phyloP scores from a whole-genome alignment of 92 coral and sea anemone genomes.

The Paragorgia papillata region DNA sequence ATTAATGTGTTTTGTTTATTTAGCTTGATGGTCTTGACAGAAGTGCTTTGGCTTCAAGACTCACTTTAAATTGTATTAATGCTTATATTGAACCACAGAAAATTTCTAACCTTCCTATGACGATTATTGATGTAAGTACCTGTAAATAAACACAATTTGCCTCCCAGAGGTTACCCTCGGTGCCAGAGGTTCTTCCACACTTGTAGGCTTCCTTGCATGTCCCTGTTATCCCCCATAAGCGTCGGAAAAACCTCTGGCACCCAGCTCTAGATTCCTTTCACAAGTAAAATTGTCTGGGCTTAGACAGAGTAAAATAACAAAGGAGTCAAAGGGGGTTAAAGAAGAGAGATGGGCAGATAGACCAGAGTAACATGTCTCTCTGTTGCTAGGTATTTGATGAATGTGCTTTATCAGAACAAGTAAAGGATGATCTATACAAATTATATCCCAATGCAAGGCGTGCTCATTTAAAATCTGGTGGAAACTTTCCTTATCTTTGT shows the following conservation, averaged over 20 bases:
- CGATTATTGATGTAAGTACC: constrained; percentile 90
- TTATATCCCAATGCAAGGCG: constrained; percentile 91
- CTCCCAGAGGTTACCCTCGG: too few relatives aligned
- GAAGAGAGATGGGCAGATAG: too few relatives aligned
- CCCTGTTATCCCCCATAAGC: too few relatives aligned
- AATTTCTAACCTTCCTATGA: constrained; percentile 73
- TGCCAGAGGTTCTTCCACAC: too few relatives aligned
- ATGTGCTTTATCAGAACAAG: constrained; percentile 96
- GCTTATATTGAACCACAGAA: constrained; percentile 97
- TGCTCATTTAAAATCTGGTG: constrained; percentile 96
- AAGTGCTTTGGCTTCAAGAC: constrained; percentile 89
- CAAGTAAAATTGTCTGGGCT: too few relatives aligned
- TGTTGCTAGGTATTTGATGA: constrained; percentile 99
- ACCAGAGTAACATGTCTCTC: too few relatives aligned
- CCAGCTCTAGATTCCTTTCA: too few relatives aligned
- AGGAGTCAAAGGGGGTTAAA: too few relatives aligned
- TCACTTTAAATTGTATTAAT: constrained; percentile 89
- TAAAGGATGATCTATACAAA: constrained; percentile 89
- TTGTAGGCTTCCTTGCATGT: too few relatives aligned
- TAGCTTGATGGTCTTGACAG: constrained; percentile 95
- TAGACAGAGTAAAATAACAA: too few relatives aligned
- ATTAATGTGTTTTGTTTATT: too few relatives aligned
- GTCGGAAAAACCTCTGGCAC: too few relatives aligned
- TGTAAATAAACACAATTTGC: not conserved
- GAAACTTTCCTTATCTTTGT: constrained; percentile 95